Conservation (phyloP, 2,888 invertebrate species). For the Cosmia trapezina region DNA sequence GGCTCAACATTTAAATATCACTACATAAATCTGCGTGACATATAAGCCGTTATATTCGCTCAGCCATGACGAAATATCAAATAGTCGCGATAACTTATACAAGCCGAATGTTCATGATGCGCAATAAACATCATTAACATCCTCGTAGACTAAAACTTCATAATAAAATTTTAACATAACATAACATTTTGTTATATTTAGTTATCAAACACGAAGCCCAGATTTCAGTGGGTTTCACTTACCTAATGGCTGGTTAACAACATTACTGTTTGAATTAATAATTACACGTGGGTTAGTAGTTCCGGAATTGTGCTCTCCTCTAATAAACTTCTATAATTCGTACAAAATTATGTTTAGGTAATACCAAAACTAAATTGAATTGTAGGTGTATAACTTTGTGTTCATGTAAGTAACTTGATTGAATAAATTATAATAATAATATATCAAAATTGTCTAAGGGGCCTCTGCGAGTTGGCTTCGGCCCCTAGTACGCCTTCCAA, state of each 20-base stretch:
- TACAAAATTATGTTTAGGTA: slow-evolving; percentile 3
- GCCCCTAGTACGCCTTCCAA: no score
- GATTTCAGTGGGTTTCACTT: slow-evolving; percentile 48
- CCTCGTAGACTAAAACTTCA: slow-evolving; percentile 6
- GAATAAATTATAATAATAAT: no score
- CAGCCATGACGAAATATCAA: slow-evolving; percentile 51
- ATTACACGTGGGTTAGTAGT: slow-evolving; percentile 31
- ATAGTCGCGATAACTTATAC: slow-evolving; percentile 36
- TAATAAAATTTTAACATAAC: slow-evolving; percentile 34
- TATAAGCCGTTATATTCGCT: slow-evolving; percentile 40
- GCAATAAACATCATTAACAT: slow-evolving; percentile 40
- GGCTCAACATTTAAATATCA: slow-evolving; percentile 71
- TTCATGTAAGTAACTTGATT: no score
- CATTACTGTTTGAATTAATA: slow-evolving; percentile 48
- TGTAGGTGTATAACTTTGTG: no score
- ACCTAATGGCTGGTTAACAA: slow-evolving; percentile 47
- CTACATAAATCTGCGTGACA: slow-evolving; percentile 63
- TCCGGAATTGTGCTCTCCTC: slow-evolving; percentile 10
- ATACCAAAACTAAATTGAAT: not conserved
- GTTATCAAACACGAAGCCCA: slow-evolving; percentile 39
- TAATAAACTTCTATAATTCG: slow-evolving; percentile 11
- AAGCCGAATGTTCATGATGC: slow-evolving; percentile 25
- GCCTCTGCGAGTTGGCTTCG: no score
- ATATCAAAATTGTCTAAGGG: no score
- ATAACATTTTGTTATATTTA: slow-evolving; percentile 28